phyloP scores from a whole-genome alignment of 2,113 vertebrate species.

The Malurus cyaneus region DNA sequence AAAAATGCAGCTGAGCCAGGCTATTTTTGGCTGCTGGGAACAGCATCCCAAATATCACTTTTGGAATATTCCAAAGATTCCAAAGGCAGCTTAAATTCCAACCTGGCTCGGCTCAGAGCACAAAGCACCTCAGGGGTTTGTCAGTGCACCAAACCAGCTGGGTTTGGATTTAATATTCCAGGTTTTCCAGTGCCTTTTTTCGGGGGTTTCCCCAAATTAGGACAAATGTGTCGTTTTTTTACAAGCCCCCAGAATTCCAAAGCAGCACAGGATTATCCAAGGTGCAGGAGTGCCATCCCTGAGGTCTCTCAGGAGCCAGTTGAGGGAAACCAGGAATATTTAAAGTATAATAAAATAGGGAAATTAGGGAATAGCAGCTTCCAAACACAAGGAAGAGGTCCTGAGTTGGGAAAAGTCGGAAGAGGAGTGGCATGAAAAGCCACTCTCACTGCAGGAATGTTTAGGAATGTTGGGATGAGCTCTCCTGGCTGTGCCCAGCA shows the following conservation, averaged over 20 bases:
- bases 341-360: not conserved
- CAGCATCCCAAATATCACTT: not conserved
- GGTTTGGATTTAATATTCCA: too few relatives aligned
- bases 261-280: not conserved
- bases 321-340: not conserved
- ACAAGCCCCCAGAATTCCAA: not conserved
- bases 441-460: not conserved
- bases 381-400: not conserved
- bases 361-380: conserved; percentile 21
- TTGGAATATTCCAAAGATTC: too few relatives aligned
- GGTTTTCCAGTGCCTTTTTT: too few relatives aligned
- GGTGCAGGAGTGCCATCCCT: not conserved
- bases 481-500: not conserved
- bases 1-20: not conserved
- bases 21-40: not conserved
- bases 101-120: too few relatives aligned
- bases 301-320: not conserved
- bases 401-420: not conserved
- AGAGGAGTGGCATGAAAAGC: not conserved
- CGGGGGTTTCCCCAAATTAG: not conserved
- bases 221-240: fast-evolving
- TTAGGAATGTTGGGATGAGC: not conserved
- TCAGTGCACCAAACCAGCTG: too few relatives aligned
- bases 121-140: too few relatives aligned
- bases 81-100: too few relatives aligned